A percentile compares a stretch with the other conserved stretches of the same genome.
phyloP scores from a whole-genome alignment of 2,888 invertebrate genomes.

The Cantharis rustica region DNA sequence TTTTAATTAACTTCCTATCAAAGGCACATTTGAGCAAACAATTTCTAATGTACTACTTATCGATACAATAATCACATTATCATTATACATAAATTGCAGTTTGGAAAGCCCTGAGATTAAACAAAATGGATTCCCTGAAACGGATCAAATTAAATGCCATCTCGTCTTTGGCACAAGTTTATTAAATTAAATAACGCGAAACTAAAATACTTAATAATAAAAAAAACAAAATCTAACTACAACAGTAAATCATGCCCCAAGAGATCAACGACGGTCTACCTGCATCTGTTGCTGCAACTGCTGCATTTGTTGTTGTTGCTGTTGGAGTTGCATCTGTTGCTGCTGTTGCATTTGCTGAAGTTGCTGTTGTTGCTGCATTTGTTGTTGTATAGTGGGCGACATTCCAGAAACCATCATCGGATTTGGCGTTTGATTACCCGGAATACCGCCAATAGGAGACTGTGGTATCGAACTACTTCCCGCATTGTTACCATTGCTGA shows the following conservation, averaged over 20 bases:
- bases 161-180: background rate
- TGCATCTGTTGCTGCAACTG: slow-evolving; percentile 65
- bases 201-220: background rate
- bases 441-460: slow-evolving; percentile 46
- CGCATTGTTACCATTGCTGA: slow-evolving; percentile 48
- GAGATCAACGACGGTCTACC: slow-evolving; percentile 61
- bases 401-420: slow-evolving; percentile 64
- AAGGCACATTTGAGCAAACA: slow-evolving; percentile 55
- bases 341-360: slow-evolving; percentile 61
- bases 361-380: slow-evolving; percentile 51
- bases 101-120: slow-evolving; percentile 34
- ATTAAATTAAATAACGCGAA: background rate
- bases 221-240: slow-evolving; percentile 33
- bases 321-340: slow-evolving; percentile 62
- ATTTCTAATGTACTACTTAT: slow-evolving; percentile 46
- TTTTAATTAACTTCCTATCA: background rate
- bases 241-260: slow-evolving; percentile 42
- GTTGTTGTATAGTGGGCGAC: slow-evolving; percentile 56
- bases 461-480: slow-evolving; percentile 40
- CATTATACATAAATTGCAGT: slow-evolving; percentile 31
- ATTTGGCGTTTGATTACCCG: slow-evolving; percentile 51
- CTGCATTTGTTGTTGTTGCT: slow-evolving; percentile 62
- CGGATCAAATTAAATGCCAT: background rate
- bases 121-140: slow-evolving; percentile 9
- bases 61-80: slow-evolving; percentile 26